Evolutionary conservation across 2,113 vertebrate genomes (phyloP).

Genomic region (Chamaetylas fuelleborni): DNA sequence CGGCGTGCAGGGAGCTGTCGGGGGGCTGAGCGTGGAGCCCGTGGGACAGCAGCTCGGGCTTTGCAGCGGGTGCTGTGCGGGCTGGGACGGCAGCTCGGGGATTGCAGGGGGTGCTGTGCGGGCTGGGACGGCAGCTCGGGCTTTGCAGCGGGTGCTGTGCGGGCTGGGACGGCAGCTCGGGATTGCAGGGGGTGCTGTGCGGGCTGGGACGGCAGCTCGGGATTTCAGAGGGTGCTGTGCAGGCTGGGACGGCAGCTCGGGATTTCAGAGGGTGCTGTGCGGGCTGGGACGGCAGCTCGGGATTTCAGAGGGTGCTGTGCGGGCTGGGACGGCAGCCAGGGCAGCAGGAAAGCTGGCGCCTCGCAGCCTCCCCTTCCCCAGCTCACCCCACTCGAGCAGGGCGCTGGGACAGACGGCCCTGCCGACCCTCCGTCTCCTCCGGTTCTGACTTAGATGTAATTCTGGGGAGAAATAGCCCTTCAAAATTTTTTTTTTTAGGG

Average conservation of each 20-base stretch:
- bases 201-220: too few relatives aligned
- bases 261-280: background rate
- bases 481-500: background rate
- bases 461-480: background rate
- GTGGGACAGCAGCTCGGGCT: accelerated
- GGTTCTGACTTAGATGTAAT: background rate
- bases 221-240: too few relatives aligned
- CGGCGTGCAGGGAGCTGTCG: background rate
- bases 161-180: too few relatives aligned
- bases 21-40: accelerated
- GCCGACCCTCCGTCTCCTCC: background rate
- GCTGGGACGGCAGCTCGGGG: background rate
- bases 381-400: accelerated
- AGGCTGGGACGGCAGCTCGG: accelerated
- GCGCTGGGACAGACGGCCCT: background rate
- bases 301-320: background rate
- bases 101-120: background rate
- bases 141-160: background rate
- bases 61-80: background rate
- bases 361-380: background rate
- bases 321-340: background rate
- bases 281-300: background rate
- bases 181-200: too few relatives aligned
- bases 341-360: background rate
- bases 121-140: background rate